Conservation (phyloP, 2,797 vertebrate species). For the Pangasius macronema region DNA sequence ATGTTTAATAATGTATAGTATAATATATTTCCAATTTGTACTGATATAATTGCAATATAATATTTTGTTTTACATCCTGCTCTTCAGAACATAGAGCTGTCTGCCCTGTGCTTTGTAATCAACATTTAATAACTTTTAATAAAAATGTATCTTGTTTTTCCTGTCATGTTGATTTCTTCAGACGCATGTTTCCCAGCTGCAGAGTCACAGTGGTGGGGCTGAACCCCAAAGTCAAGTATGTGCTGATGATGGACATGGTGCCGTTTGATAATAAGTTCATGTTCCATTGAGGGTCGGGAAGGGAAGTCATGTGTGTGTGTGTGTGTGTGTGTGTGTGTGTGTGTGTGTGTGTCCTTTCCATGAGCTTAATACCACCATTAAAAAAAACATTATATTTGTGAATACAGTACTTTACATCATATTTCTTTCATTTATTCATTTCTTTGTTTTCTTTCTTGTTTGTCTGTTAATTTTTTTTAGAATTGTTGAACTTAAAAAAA, state of each 20-base stretch:
- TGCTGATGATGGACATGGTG: conserved; percentile 65
- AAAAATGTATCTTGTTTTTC: conserved; percentile 19
- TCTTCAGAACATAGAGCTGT: background rate
- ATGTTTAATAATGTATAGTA: background rate
- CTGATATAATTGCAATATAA: background rate
- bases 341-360: no score
- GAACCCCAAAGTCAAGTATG: conserved; percentile 60
- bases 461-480: background rate
- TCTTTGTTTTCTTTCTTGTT: background rate
- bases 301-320: no score
- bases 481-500: background rate
- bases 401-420: background rate
- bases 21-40: background rate
- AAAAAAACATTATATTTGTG: background rate
- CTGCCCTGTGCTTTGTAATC: background rate
- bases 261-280: conserved; percentile 62
- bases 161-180: conserved; percentile 37
- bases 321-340: no score
- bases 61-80: background rate
- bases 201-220: conserved; percentile 62
- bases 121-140: background rate
- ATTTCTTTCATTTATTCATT: background rate
- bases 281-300: no score
- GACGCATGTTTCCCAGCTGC: conserved; percentile 62
- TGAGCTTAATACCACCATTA: background rate